phyloP scores from a whole-genome alignment of 2,113 vertebrate genomes.

The Mobula hypostoma region DNA sequence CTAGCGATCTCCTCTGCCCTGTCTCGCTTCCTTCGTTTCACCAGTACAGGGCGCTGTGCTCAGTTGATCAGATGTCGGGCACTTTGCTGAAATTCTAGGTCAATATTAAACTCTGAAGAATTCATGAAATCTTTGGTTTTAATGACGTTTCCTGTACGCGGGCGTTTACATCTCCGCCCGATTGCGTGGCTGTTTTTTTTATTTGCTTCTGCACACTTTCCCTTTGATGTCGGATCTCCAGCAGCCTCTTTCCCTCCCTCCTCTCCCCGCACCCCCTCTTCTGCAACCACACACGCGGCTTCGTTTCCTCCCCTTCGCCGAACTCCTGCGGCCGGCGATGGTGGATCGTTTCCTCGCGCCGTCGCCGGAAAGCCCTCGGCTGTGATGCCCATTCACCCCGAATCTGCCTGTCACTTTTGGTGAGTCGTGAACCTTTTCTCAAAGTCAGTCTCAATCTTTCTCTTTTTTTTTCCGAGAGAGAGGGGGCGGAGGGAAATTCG shows the following conservation, averaged over 20 bases:
- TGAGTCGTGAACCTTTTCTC: not conserved
- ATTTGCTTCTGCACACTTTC: not conserved
- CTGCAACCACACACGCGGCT: not conserved
- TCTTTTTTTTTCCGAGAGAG: no score
- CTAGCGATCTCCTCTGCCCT: not conserved
- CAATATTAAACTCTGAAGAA: not conserved
- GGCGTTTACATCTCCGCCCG: not conserved
- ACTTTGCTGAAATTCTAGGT: not conserved
- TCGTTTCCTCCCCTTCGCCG: not conserved
- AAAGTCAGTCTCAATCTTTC: not conserved
- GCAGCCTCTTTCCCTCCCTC: not conserved
- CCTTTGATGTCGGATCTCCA: not conserved
- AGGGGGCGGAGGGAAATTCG: not conserved
- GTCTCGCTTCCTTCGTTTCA: not conserved
- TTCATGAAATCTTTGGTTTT: not conserved
- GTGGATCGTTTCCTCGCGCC: not conserved
- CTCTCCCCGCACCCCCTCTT: not conserved
- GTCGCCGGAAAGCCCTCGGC: not conserved
- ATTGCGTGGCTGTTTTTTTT: not conserved
- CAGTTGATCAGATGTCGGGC: not conserved
- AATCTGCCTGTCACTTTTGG: not conserved
- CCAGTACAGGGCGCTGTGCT: not conserved
- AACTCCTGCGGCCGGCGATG: not conserved
- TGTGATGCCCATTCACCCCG: not conserved
- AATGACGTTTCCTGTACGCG: conserved; percentile 33